These are phyloP conservation scores for Callyntrura guangdongensis DNA, from an alignment of 2,888 invertebrate genomes.

Conservation along the genomic window DNA sequence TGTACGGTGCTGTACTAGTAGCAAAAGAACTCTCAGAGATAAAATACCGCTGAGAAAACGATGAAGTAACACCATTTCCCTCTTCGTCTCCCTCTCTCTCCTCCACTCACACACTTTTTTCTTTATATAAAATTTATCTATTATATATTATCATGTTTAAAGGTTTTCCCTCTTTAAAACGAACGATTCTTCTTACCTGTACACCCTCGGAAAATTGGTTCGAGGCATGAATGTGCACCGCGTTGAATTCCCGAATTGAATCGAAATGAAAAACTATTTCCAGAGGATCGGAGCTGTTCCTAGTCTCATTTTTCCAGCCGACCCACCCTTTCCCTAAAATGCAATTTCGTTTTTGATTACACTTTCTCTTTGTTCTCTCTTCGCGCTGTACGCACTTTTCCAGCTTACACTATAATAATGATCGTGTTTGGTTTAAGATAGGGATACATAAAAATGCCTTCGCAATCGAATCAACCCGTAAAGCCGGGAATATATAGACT, in stretches of 20 bases:
- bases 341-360: constrained; percentile 69
- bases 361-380: constrained; percentile 44
- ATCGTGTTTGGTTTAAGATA: neutral
- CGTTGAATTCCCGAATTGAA: constrained; percentile 93
- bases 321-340: constrained; percentile 92
- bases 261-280: constrained; percentile 94
- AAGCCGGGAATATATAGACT: neutral
- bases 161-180: constrained; percentile 46
- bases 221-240: constrained; percentile 93
- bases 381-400: constrained; percentile 36
- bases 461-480: constrained; percentile 5
- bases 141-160: constrained; percentile 36
- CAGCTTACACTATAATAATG: neutral
- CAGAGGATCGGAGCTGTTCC: constrained; percentile 88
- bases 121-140: constrained; percentile 41
- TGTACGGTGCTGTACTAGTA: neutral
- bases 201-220: constrained; percentile 95
- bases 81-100: neutral
- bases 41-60: constrained; percentile 52
- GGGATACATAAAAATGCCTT: neutral
- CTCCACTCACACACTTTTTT: neutral
- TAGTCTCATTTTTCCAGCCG: constrained; percentile 94
- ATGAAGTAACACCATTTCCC: constrained; percentile 44
- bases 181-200: constrained; percentile 88
- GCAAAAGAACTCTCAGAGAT: constrained; percentile 6